These are phyloP conservation scores for Leptinotarsa peninsularis DNA, from an alignment of 2,888 invertebrate genomes.

Conservation along the genomic window DNA sequence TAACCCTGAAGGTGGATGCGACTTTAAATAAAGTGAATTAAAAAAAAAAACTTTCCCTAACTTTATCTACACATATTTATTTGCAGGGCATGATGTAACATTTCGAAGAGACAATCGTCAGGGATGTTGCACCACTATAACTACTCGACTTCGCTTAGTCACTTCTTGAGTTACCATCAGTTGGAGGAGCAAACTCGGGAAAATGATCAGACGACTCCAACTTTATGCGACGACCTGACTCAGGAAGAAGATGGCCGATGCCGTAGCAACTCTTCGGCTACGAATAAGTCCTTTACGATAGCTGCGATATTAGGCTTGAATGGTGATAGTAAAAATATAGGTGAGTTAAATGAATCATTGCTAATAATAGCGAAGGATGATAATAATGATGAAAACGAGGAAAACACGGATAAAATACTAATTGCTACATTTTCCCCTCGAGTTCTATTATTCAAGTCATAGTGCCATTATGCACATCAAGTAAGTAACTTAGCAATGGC, in stretches of 20 bases:
- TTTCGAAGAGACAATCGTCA: neutral
- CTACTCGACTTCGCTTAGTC: slow-evolving; percentile 63
- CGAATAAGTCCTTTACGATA: slow-evolving; percentile 80
- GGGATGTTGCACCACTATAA: slow-evolving; percentile 64
- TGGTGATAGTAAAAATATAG: slow-evolving; percentile 55
- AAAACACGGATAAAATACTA: too few relatives aligned
- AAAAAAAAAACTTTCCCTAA: neutral
- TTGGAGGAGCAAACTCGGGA: slow-evolving; percentile 59
- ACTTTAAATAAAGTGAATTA: neutral
- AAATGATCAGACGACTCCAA: slow-evolving; percentile 56
- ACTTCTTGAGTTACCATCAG: slow-evolving; percentile 64
- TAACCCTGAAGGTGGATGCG: neutral
- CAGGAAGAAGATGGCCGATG: slow-evolving; percentile 58
- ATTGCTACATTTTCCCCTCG: neutral
- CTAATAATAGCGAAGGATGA: too few relatives aligned
- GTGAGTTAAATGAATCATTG: slow-evolving; percentile 35
- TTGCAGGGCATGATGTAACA: slow-evolving; percentile 23
- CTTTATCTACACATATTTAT: neutral
- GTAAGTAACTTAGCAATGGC: too few relatives aligned
- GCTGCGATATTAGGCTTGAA: slow-evolving; percentile 85
- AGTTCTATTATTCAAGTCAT: too few relatives aligned
- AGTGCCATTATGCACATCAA: too few relatives aligned
- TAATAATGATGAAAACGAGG: too few relatives aligned
- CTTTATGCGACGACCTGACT: slow-evolving; percentile 59
- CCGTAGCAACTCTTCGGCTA: slow-evolving; percentile 58